Conservation (phyloP, 2,888 invertebrate species). For the Hipparchia sbordonii region DNA sequence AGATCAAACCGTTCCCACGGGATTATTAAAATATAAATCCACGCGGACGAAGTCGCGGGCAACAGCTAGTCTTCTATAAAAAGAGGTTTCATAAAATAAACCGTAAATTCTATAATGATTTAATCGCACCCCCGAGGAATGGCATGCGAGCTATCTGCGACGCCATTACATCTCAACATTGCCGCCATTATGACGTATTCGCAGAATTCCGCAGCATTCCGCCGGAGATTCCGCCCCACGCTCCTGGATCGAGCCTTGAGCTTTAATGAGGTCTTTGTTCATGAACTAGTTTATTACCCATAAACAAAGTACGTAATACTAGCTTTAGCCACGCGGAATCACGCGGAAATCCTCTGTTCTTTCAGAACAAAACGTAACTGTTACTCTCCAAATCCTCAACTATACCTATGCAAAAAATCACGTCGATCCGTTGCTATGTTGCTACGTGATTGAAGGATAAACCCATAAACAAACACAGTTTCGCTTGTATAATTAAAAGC, state of each 20-base stretch:
- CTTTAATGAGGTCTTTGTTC: conserved; percentile 10
- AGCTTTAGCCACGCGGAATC: too few species aligned
- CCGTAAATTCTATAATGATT: neutral
- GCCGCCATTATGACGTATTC: conserved; percentile 15
- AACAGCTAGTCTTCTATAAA: neutral
- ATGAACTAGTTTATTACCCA: conserved; percentile 7
- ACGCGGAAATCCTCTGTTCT: too few species aligned
- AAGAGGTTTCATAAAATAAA: neutral
- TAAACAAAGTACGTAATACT: neutral
- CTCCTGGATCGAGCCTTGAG: neutral
- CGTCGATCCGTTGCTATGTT: too few species aligned
- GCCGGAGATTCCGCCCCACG: neutral
- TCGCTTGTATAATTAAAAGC: too few species aligned
- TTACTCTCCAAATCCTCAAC: too few species aligned
- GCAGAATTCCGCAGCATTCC: conserved; percentile 17
- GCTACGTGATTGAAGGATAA: too few species aligned
- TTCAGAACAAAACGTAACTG: too few species aligned
- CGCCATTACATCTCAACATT: conserved; percentile 10
- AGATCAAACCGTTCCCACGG: too few species aligned
- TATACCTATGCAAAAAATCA: too few species aligned
- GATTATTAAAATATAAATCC: too few species aligned
- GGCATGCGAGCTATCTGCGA: conserved; percentile 8
- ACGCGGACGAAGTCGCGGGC: too few species aligned
- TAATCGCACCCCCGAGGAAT: conserved; percentile 1
- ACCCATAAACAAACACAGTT: too few species aligned